phyloP scores from a whole-genome alignment of 2,888 invertebrate genomes.

The Diplazon laetatorius region DNA sequence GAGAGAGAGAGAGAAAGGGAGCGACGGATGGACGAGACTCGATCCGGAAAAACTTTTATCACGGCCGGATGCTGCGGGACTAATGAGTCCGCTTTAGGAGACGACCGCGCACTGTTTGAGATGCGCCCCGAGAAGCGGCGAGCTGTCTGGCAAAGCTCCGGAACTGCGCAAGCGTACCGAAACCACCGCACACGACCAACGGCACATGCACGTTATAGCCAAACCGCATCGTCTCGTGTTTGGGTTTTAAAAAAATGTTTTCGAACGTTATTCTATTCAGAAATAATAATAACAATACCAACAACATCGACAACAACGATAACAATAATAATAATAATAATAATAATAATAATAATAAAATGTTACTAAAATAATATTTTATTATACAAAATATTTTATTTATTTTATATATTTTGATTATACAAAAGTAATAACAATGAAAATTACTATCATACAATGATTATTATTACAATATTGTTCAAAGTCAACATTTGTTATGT shows the following conservation, averaged over 20 bases:
- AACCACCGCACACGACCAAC: conserved; percentile 67
- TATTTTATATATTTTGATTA: no score
- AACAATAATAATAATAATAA: no score
- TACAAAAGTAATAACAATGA: no score
- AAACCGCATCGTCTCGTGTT: conserved; percentile 25
- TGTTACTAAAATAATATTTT: no score
- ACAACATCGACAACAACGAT: no score
- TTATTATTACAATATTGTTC: no score
- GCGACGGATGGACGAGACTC: conserved; percentile 25
- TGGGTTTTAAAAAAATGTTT: conserved; percentile 14
- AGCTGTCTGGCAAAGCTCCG: conserved; percentile 74
- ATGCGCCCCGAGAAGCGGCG: conserved; percentile 77
- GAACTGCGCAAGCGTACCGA: conserved; percentile 78
- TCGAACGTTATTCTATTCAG: no score
- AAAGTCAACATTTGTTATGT: no score
- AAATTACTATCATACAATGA: no score
- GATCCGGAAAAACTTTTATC: conserved; percentile 59
- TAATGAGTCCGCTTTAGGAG: conserved; percentile 76
- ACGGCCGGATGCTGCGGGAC: conserved; percentile 72
- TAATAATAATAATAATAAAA: no score
- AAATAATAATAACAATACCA: no score
- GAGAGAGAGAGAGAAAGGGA: conserved; percentile 8
- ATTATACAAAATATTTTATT: no score
- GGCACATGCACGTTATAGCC: conserved; percentile 53
- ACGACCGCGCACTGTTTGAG: conserved; percentile 77